Percentiles rank a stretch among this genome's conserved stretches.
Evolutionary conservation across 2,888 invertebrate genomes (phyloP).

Genomic region (Syritta pipiens): DNA sequence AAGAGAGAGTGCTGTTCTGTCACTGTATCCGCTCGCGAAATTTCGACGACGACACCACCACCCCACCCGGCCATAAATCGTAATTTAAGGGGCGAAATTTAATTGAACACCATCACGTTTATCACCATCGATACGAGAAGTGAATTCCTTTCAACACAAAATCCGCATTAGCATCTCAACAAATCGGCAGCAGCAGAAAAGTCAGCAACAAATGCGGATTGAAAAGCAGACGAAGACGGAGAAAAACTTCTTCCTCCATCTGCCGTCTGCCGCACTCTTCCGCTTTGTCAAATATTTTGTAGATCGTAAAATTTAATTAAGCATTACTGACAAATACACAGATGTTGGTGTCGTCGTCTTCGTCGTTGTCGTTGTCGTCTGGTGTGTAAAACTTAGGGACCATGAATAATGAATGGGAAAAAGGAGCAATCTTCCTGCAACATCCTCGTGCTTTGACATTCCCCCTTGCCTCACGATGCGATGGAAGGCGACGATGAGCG

Average conservation of each 20-base stretch:
- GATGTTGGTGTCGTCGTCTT: slow-evolving; percentile 27
- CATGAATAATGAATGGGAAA: slow-evolving; percentile 40
- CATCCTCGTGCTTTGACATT: slow-evolving; percentile 2
- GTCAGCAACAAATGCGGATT: too few species aligned
- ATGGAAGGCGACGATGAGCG: slow-evolving; percentile 32
- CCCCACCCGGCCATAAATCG: slow-evolving; percentile 5
- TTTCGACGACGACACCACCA: not conserved
- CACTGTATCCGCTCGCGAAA: not conserved
- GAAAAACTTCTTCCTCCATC: not conserved
- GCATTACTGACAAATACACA: slow-evolving; percentile 40
- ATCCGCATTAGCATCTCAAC: slow-evolving; percentile 19
- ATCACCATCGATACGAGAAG: slow-evolving; percentile 31
- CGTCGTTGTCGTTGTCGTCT: too few species aligned
- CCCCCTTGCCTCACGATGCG: slow-evolving; percentile 14
- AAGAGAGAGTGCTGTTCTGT: not conserved
- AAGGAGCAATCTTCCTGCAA: not conserved
- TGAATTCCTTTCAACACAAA: slow-evolving; percentile 24
- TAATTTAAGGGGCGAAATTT: slow-evolving; percentile 26
- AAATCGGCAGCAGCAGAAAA: too few species aligned
- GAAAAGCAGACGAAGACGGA: slow-evolving; percentile 5
- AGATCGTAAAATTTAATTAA: slow-evolving; percentile 54
- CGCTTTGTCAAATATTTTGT: slow-evolving; percentile 40
- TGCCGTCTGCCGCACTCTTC: not conserved
- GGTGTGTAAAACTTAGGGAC: slow-evolving; percentile 8
- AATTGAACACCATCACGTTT: slow-evolving; percentile 30